Base-by-base conservation (phyloP, 1,140 invertebrate genomes). In the Pseudomyrmex pallidus region DNA sequence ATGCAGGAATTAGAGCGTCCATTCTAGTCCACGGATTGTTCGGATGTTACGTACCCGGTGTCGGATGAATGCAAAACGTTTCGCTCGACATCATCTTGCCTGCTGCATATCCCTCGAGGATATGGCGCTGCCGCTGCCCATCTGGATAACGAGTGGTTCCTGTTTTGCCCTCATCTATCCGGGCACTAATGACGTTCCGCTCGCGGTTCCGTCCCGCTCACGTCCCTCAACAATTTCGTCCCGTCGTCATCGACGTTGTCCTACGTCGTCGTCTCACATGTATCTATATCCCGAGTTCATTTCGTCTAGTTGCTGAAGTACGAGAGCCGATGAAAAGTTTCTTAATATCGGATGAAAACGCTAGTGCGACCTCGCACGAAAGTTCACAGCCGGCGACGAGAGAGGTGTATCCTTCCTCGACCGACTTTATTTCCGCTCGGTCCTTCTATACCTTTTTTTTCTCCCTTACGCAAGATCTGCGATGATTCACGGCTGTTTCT, bases 301-400 rank as follows among this genome's bases (percentile, higher is more conserved):
- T 89, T 86, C 87, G 76, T 76, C 64, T 59, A 56, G 76, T 85
- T 70, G 70, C 57, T 68, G 62, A 84, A 89, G 64, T 67, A 82
- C 83, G 83, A 85, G 63, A 87, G 82, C 87, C 90, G 85, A 91
- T 90, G 84, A 85, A 93, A 93, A 93, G 92, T 93, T 93, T 93
- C 92, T 92, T 92, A 92, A 93, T 93, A 93, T 93, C 92, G 87
- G 73, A 87, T 82, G 67, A 73, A 85, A 85, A 74, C 61, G 77
- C 48, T 64, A 50, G 57, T 82, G 46, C 64, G 67, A 87, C 70
- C 78, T 63, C 85, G 74, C 76, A 74, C 72, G 52, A 84, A 84
- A 85, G 82, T 88, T 88, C 70, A 59, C 35, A 67, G 73, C 25
- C 50, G 82, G 13, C n/a, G 52, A 35, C 25, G 25, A 35, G 25